Conservation (phyloP, 2,797 vertebrate genomes). For the Rousettus madagascariensis region DNA sequence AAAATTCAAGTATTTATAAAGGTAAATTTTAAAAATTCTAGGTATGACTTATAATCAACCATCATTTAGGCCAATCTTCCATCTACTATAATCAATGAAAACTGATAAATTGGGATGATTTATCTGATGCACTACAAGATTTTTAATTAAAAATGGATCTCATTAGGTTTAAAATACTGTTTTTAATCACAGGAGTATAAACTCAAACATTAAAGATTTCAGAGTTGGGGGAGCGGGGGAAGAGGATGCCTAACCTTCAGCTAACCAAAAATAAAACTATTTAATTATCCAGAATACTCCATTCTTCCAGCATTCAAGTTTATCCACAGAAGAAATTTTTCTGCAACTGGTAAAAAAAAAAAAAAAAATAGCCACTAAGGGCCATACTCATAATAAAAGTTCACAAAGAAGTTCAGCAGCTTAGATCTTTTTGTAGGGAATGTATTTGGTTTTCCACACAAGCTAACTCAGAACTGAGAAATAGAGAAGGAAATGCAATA, state of each 20-base stretch:
- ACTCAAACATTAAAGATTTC: constrained; percentile 32
- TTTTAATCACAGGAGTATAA: constrained; percentile 5
- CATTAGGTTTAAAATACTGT: background rate
- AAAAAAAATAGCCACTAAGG: background rate
- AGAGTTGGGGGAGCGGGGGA: background rate
- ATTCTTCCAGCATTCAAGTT: background rate
- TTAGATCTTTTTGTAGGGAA: background rate
- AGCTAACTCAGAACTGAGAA: background rate
- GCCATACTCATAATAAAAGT: background rate
- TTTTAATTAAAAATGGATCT: constrained; percentile 42
- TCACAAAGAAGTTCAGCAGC: background rate
- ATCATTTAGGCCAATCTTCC: constrained; percentile 15
- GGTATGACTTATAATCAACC: background rate
- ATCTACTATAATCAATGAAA: constrained; percentile 17
- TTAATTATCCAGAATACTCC: background rate
- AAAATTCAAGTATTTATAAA: constrained; percentile 24
- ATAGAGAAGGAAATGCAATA: background rate
- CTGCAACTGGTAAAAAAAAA: background rate
- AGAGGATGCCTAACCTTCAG: background rate
- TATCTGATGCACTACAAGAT: background rate
- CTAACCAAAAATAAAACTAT: background rate
- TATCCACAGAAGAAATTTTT: constrained; percentile 7
- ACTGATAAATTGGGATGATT: constrained; percentile 43
- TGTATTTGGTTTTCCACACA: background rate
- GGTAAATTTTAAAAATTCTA: background rate